These are phyloP conservation scores for Phocoena sinus DNA, from an alignment of 2,113 vertebrate genomes.

Conservation along the genomic window DNA sequence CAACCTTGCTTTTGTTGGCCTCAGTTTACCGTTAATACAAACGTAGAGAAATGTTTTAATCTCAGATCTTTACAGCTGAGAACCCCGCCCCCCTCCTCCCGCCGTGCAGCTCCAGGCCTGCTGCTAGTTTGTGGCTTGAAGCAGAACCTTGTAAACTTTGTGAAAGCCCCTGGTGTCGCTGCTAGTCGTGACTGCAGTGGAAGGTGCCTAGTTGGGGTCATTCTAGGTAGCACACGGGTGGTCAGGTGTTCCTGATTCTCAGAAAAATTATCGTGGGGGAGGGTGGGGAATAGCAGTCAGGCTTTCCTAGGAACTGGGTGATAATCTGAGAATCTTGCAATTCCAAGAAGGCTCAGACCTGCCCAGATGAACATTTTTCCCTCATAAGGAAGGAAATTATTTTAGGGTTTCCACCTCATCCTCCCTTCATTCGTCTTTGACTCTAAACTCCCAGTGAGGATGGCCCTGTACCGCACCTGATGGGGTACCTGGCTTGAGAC, in stretches of 20 bases:
- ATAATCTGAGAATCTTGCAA: neutral
- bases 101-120: neutral
- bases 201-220: neutral
- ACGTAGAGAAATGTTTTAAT: neutral
- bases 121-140: neutral
- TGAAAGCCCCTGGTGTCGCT: neutral
- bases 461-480: neutral
- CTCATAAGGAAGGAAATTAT: neutral
- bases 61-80: neutral
- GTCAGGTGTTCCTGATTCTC: neutral
- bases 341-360: neutral
- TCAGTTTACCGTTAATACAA: neutral
- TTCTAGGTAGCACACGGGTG: neutral
- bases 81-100: neutral
- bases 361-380: neutral
- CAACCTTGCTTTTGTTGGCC: constrained; percentile 16
- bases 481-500: neutral
- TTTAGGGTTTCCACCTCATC: neutral
- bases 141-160: neutral
- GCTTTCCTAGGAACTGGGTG: neutral
- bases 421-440: neutral
- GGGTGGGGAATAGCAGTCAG: neutral
- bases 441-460: neutral
- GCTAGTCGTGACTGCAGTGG: neutral
- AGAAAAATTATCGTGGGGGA: neutral